phyloP scores from a whole-genome alignment of 1,140 invertebrate genomes.

The Riptortus pedestris region DNA sequence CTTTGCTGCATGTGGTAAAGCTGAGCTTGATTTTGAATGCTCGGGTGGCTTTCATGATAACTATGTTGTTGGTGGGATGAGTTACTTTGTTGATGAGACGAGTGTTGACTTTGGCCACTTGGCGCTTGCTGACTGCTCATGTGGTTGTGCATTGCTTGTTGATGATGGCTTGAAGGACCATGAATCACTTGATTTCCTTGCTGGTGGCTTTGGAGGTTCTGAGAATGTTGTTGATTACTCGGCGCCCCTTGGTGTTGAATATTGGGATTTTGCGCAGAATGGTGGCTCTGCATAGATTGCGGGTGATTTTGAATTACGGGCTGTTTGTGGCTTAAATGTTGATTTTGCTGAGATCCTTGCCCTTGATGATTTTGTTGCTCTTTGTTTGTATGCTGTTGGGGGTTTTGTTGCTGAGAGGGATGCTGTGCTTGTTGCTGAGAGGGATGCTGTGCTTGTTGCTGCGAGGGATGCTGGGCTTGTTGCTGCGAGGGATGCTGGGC shows the following conservation, averaged over 20 bases:
- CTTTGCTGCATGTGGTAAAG: constrained; percentile 1
- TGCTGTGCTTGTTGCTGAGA: not conserved
- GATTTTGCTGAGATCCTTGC: not conserved
- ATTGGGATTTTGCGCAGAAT: not conserved
- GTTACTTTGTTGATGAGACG: not conserved
- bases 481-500: constrained; percentile 21
- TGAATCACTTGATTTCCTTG: not conserved
- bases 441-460: constrained; percentile 8
- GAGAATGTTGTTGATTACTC: not conserved
- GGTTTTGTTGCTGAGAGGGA: constrained; percentile 9
- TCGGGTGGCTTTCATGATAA: constrained; percentile 15
- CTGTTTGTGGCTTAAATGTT: not conserved
- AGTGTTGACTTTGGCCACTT: not conserved
- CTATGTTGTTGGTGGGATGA: constrained; percentile 7
- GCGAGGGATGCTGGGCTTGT: constrained; percentile 21
- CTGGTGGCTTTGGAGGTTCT: not conserved
- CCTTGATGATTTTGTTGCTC: not conserved
- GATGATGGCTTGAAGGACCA: not conserved
- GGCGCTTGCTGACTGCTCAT: not conserved
- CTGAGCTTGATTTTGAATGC: constrained; percentile 8
- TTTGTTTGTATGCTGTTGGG: not conserved
- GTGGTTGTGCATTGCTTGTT: not conserved
- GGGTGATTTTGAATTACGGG: not conserved
- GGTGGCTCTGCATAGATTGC: constrained; percentile 1
- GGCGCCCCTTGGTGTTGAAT: not conserved